These are phyloP conservation scores for Trachelipus rathkii DNA, from an alignment of 1,140 invertebrate species.

Conservation along the genomic window DNA sequence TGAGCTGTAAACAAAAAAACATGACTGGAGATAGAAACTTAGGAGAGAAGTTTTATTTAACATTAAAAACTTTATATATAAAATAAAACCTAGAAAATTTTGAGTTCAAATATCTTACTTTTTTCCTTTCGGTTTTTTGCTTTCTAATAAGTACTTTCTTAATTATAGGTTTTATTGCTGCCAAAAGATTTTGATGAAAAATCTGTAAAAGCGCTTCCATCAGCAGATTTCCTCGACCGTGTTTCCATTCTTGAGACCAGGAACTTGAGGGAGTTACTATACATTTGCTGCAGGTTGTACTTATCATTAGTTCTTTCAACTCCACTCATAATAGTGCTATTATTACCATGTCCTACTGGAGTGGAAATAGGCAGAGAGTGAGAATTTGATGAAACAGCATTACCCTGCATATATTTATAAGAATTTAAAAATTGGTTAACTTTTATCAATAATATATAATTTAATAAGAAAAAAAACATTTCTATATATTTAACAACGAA, in stretches of 20 bases:
- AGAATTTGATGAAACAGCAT: not conserved
- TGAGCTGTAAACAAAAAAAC: conserved; percentile 18
- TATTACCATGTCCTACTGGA: conserved; percentile 16
- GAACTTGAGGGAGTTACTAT: not conserved
- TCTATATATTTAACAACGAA: too few species aligned
- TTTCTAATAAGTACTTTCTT: too few species aligned
- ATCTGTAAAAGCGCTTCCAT: not conserved
- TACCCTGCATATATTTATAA: too few species aligned
- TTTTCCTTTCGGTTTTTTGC: conserved; percentile 14
- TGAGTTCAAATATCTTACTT: conserved; percentile 26
- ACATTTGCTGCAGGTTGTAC: not conserved
- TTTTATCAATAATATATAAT: too few species aligned
- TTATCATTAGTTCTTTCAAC: conserved; percentile 25
- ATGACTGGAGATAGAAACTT: too few species aligned
- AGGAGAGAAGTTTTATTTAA: too few species aligned
- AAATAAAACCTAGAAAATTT: not conserved
- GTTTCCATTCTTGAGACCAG: not conserved
- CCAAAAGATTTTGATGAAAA: not conserved
- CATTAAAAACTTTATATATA: too few species aligned
- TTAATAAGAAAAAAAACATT: too few species aligned
- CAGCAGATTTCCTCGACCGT: not conserved
- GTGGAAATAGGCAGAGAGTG: conserved; percentile 35
- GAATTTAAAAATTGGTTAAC: too few species aligned
- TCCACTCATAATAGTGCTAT: conserved; percentile 22
- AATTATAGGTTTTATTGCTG: not conserved